phyloP scores from a whole-genome alignment of 30 jellyfish, hydroid and myxozoan genomes.

The Pseudorhiza aurosa region DNA sequence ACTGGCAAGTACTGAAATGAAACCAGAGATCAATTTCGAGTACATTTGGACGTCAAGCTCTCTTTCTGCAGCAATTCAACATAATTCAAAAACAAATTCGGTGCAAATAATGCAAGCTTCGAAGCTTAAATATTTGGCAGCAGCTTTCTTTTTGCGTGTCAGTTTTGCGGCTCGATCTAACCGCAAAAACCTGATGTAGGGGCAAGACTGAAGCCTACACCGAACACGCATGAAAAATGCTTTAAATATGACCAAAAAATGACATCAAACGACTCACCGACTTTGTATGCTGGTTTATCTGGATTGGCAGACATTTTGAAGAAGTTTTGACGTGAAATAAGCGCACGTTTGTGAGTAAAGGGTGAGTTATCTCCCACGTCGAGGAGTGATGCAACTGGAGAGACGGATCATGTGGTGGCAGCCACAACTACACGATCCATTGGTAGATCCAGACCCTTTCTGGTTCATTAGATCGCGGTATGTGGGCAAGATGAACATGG shows the following conservation, averaged over 20 bases:
- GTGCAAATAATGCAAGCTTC: too few relatives aligned
- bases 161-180: background rate
- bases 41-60: too few relatives aligned
- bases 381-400: background rate
- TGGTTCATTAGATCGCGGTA: too few relatives aligned
- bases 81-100: too few relatives aligned
- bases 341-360: too few relatives aligned
- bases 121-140: too few relatives aligned
- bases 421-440: background rate
- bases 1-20: too few relatives aligned
- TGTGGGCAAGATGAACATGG: too few relatives aligned
- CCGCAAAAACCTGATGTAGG: background rate
- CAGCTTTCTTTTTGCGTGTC: too few relatives aligned
- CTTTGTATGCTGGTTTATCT: conserved; percentile 89
- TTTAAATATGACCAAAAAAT: background rate
- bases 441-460: background rate
- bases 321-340: background rate
- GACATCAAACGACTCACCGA: conserved; percentile 62
- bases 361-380: background rate
- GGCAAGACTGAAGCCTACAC: background rate
- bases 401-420: background rate
- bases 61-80: too few relatives aligned
- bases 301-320: conserved; percentile 62
- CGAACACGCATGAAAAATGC: background rate
- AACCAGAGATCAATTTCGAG: too few relatives aligned